These are phyloP conservation scores for Bovichtus variegatus DNA, from an alignment of 2,797 vertebrate species.

Conservation along the genomic window DNA sequence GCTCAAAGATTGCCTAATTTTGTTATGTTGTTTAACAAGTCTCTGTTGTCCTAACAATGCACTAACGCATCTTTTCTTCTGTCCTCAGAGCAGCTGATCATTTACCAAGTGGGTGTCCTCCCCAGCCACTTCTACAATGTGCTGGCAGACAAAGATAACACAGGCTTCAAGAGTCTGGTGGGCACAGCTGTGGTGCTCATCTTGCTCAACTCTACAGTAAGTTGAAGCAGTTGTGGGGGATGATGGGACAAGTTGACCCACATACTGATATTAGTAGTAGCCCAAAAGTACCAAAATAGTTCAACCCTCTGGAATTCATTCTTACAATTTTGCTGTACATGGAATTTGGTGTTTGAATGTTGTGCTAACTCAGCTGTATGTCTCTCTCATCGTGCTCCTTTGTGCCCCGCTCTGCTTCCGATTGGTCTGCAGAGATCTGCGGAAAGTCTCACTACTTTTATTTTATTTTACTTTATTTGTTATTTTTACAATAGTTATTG, in stretches of 20 bases:
- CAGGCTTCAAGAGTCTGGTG: slow-evolving; percentile 87
- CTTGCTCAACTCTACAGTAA: slow-evolving; percentile 91
- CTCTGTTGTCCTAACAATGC: background rate
- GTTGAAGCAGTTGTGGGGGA: slow-evolving; percentile 42
- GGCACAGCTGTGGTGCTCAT: slow-evolving; percentile 88
- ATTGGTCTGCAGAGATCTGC: background rate
- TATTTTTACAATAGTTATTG: background rate
- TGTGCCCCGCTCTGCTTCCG: background rate
- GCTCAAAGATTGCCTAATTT: slow-evolving; percentile 15
- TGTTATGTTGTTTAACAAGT: slow-evolving; percentile 6
- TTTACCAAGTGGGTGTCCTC: slow-evolving; percentile 96
- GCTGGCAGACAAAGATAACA: slow-evolving; percentile 89
- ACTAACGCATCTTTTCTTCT: slow-evolving; percentile 31
- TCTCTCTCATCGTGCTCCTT: background rate
- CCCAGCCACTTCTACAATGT: slow-evolving; percentile 95
- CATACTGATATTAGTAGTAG: background rate
- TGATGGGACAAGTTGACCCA: background rate
- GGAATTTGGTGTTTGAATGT: slow-evolving; percentile 11
- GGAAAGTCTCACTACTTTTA: background rate
- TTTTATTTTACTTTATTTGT: too few relatives aligned
- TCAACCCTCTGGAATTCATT: background rate
- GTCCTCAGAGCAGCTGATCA: slow-evolving; percentile 92
- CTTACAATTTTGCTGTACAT: background rate
- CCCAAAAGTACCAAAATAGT: background rate
- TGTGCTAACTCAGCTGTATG: background rate